Base-by-base conservation (phyloP, 2,113 vertebrate species). In the Corythoichthys intestinalis region DNA sequence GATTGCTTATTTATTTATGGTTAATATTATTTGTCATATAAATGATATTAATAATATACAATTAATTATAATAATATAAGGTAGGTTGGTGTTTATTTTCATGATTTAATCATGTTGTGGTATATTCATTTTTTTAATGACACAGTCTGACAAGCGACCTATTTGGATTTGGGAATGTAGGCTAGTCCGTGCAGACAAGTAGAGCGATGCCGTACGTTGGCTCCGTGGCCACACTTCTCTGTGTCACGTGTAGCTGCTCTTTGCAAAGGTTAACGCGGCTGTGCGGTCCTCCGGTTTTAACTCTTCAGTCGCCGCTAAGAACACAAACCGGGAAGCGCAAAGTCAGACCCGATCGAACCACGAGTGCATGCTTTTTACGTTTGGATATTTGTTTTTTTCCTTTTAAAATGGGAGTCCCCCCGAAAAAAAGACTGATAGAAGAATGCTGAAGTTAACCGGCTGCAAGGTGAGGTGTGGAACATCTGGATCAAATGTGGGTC, bases 201-300 rank as follows among this genome's bases (percentile, higher is more conserved):
- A 76, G 70, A 80, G 82, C 84, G 83, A 77, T 76, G 76, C 76
- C 20, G 20, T 28, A 28, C 77, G 69, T 62, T 53, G 39, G 75
- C 71, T 77, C 69, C 2, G 77, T 67, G 82, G 85, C 83, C 89
- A 89, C 89, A 59, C 89, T 90, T 90, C 80, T 90, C 62, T 46
- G 17, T 14, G 89, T 92, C 91, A 93, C 91, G 87, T 91, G 92
- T 76, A 83, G 86, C 81, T 71, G 85, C 74, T 87, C 86, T 80
- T 81, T 84, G 88, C 87, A 90, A 90, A 92, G 91, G 89, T 93
- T 87, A 91, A 80, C 75, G 85, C 79, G 83, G 87, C 76, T 83
- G 86, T 79, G 86, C 84, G 75, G 68, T 61, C 76, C 77, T 70
- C 62, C 44, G 9, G 56, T 35, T 88, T 28, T 90, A 90, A 91